phyloP scores from a whole-genome alignment of 2,113 vertebrate species.

The Chloebia gouldiae region DNA sequence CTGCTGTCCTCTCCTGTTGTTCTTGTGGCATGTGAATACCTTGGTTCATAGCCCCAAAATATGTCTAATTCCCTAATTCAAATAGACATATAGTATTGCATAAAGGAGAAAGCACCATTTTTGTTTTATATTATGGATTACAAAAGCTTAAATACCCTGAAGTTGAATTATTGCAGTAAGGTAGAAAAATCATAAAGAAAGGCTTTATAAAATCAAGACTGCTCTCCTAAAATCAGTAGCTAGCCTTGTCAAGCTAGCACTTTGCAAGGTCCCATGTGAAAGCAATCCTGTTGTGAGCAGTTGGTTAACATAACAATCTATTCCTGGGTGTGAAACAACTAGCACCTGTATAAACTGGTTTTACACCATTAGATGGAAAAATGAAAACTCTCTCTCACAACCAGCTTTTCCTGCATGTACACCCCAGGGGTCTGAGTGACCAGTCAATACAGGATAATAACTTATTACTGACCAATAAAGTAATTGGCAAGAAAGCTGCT shows the following conservation, averaged over 20 bases:
- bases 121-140: not conserved
- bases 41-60: not conserved
- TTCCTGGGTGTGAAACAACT: not conserved
- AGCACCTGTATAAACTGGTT: not conserved
- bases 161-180: not conserved
- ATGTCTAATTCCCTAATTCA: not conserved
- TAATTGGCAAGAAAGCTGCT: not conserved
- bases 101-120: not conserved
- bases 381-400: not conserved
- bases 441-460: not conserved
- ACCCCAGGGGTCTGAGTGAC: not conserved
- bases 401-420: not conserved
- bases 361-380: not conserved
- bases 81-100: accelerated
- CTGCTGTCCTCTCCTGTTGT: not conserved
- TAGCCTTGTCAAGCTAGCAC: not conserved
- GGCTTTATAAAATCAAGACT: not conserved
- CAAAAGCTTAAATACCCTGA: not conserved
- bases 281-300: not conserved
- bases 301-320: not conserved
- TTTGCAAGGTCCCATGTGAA: not conserved
- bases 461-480: not conserved
- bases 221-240: not conserved
- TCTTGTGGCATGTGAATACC: not conserved
- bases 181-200: not conserved